Conservation (phyloP, 2,113 vertebrate species). For the Perognathus longimembris region DNA sequence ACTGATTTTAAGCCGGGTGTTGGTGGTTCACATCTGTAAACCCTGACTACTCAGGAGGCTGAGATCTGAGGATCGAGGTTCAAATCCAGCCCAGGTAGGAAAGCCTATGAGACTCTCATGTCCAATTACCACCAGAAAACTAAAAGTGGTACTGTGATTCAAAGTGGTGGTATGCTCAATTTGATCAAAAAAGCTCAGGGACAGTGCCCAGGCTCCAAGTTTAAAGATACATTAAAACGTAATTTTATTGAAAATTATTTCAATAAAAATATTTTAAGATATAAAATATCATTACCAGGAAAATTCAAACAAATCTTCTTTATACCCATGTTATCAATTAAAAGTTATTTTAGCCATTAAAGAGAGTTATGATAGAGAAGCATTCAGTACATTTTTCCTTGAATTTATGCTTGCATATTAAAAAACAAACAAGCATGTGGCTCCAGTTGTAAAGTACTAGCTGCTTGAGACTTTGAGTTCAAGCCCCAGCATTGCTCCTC, state of each 20-base stretch:
- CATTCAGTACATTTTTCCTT: not conserved
- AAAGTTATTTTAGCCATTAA: not conserved
- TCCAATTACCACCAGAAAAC: too few species aligned
- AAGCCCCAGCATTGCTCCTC: too few species aligned
- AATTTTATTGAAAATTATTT: slow-evolving; percentile 45
- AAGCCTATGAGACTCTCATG: too few species aligned
- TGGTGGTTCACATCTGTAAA: not conserved
- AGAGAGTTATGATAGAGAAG: not conserved
- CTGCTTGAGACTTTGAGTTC: too few species aligned
- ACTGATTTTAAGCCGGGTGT: not conserved
- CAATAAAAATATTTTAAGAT: not conserved
- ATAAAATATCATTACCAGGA: slow-evolving; percentile 11
- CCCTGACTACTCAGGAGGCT: too few species aligned
- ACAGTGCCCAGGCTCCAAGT: not conserved
- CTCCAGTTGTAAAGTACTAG: too few species aligned
- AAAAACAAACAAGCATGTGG: too few species aligned
- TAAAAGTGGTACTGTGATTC: too few species aligned
- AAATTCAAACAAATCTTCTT: slow-evolving; percentile 11
- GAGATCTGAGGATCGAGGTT: too few species aligned
- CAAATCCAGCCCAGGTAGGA: too few species aligned
- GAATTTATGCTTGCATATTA: slow-evolving; percentile 36
- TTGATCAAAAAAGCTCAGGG: too few species aligned
- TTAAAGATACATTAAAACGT: slow-evolving; percentile 30
- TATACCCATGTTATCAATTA: not conserved
- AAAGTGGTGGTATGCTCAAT: too few species aligned